Evolutionary conservation across 2,888 invertebrate genomes (phyloP), one percentile per base, ranked within the genome.

Genomic region (Hirtodrosophila alboralis): DNA sequence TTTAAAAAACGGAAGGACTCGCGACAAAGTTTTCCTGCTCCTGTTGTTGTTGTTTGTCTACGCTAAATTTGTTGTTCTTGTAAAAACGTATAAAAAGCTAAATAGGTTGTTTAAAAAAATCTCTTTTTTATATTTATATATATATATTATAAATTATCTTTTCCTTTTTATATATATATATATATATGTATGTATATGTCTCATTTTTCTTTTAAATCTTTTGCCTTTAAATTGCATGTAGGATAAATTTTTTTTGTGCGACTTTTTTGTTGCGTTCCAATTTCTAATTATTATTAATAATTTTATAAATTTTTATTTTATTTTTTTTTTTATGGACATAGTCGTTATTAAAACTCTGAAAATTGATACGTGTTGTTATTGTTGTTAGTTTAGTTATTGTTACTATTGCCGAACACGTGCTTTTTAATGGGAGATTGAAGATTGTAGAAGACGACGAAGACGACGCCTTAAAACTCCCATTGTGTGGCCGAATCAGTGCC

Each of bases 401-500:
- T 56, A n/a, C 16, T 45, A 26, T 40, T 45, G 40, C 41, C 27
- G 43, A 59, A 33, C 43, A 67, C 47, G 52, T 48, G 47, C 18
- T 31, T 43, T 36, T 8, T 43, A 12, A 18, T 18, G 26, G 33
- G 21, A 43, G 31, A 2, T 16, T 36, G 38, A 6, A 27, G 13
- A 28, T 26, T 13, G 40, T 34, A 23, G n/a, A n/a, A n/a, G n/a
- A n/a, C n/a, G n/a, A n/a, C n/a, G n/a, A n/a, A n/a, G n/a, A n/a
- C n/a, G n/a, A 10, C 26, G 7, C 31, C 56, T 92, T 96, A 97
- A 91, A 97, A 97, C 92, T 97, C 97, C 97, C 97, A 97, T 89
- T 96, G 96, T 84, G 97, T 97, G 89, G 97, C 96, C 73, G 92
- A 91, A 80, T 94, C 93, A 84, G 94, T 93, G 87, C 95, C 95